These are phyloP conservation scores for Yponomeuta plumbellus DNA, from an alignment of 2,888 invertebrate species.

Conservation along the genomic window DNA sequence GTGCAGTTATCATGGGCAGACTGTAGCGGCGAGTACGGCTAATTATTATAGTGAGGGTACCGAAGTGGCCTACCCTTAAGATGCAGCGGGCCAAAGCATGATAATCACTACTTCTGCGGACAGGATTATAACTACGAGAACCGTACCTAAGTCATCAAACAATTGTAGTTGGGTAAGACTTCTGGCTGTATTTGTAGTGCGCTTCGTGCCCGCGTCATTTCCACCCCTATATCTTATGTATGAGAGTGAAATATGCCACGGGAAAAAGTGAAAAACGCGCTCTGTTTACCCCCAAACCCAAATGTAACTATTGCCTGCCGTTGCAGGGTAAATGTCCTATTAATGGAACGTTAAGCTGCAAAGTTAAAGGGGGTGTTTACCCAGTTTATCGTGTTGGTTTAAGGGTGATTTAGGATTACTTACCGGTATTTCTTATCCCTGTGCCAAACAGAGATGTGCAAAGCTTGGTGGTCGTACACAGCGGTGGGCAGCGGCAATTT, in stretches of 20 bases:
- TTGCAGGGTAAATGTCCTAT: constrained; percentile 9
- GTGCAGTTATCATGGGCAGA: no score
- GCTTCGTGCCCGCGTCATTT: constrained; percentile 41
- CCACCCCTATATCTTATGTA: constrained; percentile 70
- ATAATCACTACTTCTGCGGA: no score
- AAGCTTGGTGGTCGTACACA: constrained; percentile 75
- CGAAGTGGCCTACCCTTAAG: no score
- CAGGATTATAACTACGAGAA: no score
- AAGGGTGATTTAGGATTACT: constrained; percentile 23
- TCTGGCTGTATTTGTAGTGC: constrained; percentile 11
- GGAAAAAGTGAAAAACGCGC: constrained; percentile 54
- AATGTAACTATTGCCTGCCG: constrained; percentile 6
- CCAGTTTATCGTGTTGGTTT: neutral
- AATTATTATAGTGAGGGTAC: no score
- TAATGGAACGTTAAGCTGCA: constrained; percentile 9
- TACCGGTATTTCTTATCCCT: constrained; percentile 88
- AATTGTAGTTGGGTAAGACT: neutral
- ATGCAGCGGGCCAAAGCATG: no score
- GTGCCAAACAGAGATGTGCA: constrained; percentile 91
- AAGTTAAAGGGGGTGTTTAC: neutral
- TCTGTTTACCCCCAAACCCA: constrained; percentile 5
- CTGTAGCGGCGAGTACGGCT: no score
- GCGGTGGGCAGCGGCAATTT: constrained; percentile 78
- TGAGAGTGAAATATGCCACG: constrained; percentile 55
- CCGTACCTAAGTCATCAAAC: neutral